A percentile compares a stretch with the other conserved stretches of the same genome.
Evolutionary conservation across 2,113 vertebrate species (phyloP).

Genomic region (Pristiophorus japonicus): DNA sequence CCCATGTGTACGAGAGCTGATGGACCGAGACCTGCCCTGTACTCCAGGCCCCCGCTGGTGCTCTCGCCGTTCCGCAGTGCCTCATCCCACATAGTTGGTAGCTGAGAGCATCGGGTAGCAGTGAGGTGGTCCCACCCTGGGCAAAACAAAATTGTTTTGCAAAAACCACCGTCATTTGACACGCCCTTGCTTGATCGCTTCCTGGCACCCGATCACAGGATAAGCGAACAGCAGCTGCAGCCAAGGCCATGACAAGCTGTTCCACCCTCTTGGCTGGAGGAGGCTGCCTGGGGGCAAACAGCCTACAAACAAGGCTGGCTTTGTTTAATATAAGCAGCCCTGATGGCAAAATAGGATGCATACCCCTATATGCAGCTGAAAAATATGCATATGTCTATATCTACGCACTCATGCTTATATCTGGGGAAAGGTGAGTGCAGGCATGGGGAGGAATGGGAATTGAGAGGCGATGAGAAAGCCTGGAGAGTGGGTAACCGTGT

Average conservation of each 20-base stretch:
- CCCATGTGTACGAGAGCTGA: neutral
- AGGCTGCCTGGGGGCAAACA: neutral
- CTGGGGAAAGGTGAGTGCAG: neutral
- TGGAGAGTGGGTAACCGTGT: slow-evolving; percentile 15
- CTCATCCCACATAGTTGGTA: neutral
- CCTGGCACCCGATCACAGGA: slow-evolving; percentile 27
- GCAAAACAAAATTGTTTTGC: slow-evolving; percentile 27
- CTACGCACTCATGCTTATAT: neutral
- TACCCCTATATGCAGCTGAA: neutral
- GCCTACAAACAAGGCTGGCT: neutral
- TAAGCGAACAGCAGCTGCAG: neutral
- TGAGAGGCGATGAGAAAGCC: neutral
- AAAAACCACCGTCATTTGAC: slow-evolving; percentile 17
- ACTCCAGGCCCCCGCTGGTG: neutral
- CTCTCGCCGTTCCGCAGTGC: neutral
- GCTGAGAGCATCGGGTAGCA: neutral
- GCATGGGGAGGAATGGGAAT: neutral
- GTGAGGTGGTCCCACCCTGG: slow-evolving; percentile 20
- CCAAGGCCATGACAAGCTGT: neutral
- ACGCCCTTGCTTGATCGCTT: slow-evolving; percentile 15
- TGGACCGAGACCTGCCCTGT: neutral
- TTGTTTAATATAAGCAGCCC: neutral
- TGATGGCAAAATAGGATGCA: neutral
- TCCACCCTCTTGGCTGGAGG: slow-evolving; percentile 28
- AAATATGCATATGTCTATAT: neutral